A percentile compares a stretch with the other conserved stretches of the same genome.
Conservation (phyloP, 2,113 vertebrate genomes). For the Manacus vitellinus region DNA sequence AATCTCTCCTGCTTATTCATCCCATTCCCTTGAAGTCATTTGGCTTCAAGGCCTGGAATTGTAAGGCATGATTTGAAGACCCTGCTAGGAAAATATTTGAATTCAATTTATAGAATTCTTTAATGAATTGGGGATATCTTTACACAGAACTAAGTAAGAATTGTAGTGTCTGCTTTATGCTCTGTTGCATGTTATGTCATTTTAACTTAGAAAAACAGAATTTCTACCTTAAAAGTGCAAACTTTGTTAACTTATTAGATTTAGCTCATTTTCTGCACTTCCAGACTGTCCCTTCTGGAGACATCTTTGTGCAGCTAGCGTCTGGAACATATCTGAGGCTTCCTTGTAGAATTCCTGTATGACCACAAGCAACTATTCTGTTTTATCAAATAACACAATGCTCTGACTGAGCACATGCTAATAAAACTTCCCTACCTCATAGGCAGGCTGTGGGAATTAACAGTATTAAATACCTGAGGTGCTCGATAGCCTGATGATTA, state of each 20-base stretch:
- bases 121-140: neutral
- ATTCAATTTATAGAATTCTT: neutral
- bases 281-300: neutral
- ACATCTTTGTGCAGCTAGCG: neutral
- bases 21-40: neutral
- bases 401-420: neutral
- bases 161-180: neutral
- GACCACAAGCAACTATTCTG: slow-evolving; percentile 1
- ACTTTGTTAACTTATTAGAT: neutral
- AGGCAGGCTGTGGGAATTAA: slow-evolving; percentile 26
- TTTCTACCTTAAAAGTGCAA: neutral
- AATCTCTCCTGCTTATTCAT: neutral
- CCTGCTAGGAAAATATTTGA: neutral
- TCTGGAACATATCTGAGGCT: neutral
- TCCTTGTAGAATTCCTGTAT: neutral
- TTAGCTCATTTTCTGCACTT: neutral
- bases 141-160: neutral
- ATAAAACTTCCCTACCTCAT: neutral
- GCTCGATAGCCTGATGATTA: neutral
- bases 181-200: neutral
- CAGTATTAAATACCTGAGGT: slow-evolving; percentile 5
- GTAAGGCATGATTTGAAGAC: neutral
- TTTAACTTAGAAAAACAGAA: neutral
- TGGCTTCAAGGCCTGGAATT: neutral
- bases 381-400: neutral